Evolutionary conservation across 2,113 vertebrate genomes (phyloP).

Genomic region (Peromyscus californicus): DNA sequence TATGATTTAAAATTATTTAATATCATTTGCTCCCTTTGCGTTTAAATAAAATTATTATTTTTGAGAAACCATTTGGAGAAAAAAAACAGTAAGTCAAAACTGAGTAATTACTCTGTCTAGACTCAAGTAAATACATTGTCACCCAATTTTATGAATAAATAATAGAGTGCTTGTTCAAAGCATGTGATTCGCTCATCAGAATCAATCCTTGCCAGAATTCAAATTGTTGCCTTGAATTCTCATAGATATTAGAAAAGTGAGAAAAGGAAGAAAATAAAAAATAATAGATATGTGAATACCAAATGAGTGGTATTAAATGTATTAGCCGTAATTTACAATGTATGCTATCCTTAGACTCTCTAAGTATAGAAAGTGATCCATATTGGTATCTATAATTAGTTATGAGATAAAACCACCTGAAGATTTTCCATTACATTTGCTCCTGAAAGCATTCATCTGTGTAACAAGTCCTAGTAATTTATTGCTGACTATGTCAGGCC

Average conservation of each 20-base stretch:
- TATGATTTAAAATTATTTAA: slow-evolving; percentile 35
- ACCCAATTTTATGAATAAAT: slow-evolving; percentile 65
- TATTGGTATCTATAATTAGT: background rate
- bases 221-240: slow-evolving; percentile 26
- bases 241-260: background rate
- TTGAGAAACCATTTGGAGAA: slow-evolving; percentile 25
- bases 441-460: background rate
- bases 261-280: background rate
- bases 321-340: background rate
- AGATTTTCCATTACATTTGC: background rate
- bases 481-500: background rate
- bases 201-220: slow-evolving; percentile 12
- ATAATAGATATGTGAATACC: background rate
- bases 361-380: background rate
- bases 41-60: slow-evolving; percentile 34
- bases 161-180: slow-evolving; percentile 71
- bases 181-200: slow-evolving; percentile 7
- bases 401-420: background rate
- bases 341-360: background rate
- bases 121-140: slow-evolving; percentile 75
- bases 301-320: background rate
- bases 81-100: slow-evolving; percentile 67
- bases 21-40: background rate
- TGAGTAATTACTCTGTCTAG: slow-evolving; percentile 77
- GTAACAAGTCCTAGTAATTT: background rate